Base-by-base conservation (phyloP, 2,888 invertebrate species). In the Lapara coniferarum region DNA sequence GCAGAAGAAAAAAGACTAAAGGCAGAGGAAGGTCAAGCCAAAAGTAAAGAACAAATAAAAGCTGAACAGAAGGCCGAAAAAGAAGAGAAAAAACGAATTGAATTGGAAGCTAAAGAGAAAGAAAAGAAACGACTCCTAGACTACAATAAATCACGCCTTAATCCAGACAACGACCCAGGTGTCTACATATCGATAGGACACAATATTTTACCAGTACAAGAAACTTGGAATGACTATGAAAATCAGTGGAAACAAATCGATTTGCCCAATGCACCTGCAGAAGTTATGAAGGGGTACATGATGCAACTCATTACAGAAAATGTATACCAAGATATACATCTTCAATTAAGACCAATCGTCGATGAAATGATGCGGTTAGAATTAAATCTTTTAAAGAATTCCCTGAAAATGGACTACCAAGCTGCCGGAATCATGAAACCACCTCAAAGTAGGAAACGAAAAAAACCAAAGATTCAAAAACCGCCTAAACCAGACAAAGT, bases 341-440 rank as follows among this genome's bases (percentile, higher is more conserved):
- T 95, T 46, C 95, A 97, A 80, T 89, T 97, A 51, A 91, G 97
- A n/a, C 88, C 94, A 53, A 91, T 95, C 66, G 96, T 97, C 0
- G 97, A 97, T 81, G 95, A 95, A 77, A 79, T 95, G 76, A 96
- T 96, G 96, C 91, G 93, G 77, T 69, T 94, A 44, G 95, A 96
- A 77, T 81, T 95, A 66, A 89, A 89, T 7, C 74, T 91, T 68
- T 83, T 96, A 30, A 93, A 94, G 87, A 94, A 81, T 76, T 95
- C 94, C 70, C 87, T 94, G 78, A 95, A 87, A 75, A 79, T 73
- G 0, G 95, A 95, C 76, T 88, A 85, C 52, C 69, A 67, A 10
- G 74, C 69, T 5, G 80, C 81, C 53, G 81, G 78, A 1, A 78
- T 83, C 55, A 8, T 66, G 1, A 82, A 84, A 63, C 69, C 79